phyloP scores from a whole-genome alignment of 2,797 vertebrate species.

The Leptoclinus maculatus region DNA sequence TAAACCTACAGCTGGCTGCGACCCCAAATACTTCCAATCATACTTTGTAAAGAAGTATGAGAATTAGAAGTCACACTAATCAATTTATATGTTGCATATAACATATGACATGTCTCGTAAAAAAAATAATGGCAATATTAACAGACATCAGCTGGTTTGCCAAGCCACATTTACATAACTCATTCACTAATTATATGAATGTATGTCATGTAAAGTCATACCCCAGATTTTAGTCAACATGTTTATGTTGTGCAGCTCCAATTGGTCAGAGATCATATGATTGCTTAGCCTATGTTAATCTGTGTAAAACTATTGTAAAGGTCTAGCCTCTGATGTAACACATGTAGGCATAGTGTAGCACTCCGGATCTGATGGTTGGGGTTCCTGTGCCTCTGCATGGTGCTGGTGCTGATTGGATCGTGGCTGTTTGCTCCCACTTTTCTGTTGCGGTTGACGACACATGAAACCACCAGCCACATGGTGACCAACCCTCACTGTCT shows the following conservation, averaged over 20 bases:
- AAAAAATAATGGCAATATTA: not conserved
- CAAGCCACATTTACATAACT: constrained; percentile 14
- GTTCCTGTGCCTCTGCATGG: constrained; percentile 90
- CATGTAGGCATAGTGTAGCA: constrained; percentile 19
- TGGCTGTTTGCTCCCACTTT: constrained; percentile 99
- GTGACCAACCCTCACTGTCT: constrained; percentile 91
- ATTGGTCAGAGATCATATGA: constrained; percentile 4
- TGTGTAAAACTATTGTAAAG: constrained; percentile 17
- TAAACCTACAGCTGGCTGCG: constrained; percentile 88
- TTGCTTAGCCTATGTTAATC: not conserved
- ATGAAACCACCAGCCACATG: constrained; percentile 98
- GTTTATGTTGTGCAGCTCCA: constrained; percentile 11
- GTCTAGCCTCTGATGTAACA: constrained; percentile 8
- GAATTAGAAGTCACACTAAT: not conserved
- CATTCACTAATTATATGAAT: not conserved
- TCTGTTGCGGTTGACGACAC: constrained; percentile 99
- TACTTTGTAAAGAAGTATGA: not conserved
- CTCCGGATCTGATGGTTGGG: constrained; percentile 63
- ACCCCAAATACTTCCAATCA: constrained; percentile 61
- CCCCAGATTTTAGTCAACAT: constrained; percentile 3
- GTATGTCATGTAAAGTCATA: not conserved
- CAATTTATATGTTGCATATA: not conserved
- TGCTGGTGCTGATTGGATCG: constrained; percentile 98
- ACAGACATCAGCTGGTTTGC: constrained; percentile 4
- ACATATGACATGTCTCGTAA: not conserved